Evolutionary conservation across 2,113 vertebrate species (phyloP).

Genomic region (Sakesphorus luctuosus): DNA sequence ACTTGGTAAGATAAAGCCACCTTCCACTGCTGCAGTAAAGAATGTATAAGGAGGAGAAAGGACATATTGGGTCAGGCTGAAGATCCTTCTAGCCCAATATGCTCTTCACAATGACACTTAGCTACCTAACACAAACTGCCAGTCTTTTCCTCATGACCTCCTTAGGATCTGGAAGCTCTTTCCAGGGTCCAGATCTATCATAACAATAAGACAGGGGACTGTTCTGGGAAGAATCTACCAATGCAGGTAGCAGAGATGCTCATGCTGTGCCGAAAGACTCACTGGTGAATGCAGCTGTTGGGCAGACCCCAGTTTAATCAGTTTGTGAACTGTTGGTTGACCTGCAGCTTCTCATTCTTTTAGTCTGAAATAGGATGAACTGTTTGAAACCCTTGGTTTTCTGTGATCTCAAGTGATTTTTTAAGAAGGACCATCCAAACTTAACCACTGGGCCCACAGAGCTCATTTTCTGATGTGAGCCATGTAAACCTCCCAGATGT

Average conservation of each 20-base stretch:
- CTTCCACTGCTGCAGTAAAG: neutral
- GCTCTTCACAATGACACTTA: neutral
- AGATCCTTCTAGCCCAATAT: neutral
- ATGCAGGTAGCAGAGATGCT: neutral
- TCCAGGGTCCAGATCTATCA: neutral
- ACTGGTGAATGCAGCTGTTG: rapidly evolving
- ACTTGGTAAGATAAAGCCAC: neutral
- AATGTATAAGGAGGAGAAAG: neutral
- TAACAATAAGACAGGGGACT: neutral
- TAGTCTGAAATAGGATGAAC: neutral
- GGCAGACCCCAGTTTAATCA: neutral
- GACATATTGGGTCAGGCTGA: neutral
- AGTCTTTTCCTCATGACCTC: neutral
- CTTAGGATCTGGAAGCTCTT: neutral
- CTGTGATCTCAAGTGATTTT: neutral
- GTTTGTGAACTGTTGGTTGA: neutral
- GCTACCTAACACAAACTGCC: neutral
- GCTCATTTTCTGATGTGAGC: neutral
- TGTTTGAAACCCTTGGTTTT: neutral
- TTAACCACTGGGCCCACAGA: neutral
- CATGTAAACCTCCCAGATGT: rapidly evolving
- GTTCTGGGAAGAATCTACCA: neutral
- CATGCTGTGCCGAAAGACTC: neutral
- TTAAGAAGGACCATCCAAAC: neutral
- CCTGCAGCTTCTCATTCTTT: neutral